phyloP scores from a whole-genome alignment of 2,797 vertebrate genomes.

The Mareca penelope region DNA sequence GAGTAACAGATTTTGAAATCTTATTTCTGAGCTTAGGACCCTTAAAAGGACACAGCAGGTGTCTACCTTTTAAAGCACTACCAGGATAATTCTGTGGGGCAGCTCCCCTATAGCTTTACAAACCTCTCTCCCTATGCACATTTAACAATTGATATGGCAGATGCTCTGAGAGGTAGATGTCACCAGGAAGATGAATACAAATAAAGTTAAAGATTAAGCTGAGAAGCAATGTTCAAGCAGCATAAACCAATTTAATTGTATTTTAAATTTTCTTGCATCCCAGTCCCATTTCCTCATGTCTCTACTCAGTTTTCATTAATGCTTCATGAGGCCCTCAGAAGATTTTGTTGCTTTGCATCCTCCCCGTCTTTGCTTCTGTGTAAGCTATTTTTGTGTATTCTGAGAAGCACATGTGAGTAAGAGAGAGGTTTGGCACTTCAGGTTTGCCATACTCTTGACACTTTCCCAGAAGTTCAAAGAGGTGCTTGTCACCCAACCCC shows the following conservation, averaged over 20 bases:
- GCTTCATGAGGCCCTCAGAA: neutral
- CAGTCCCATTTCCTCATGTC: neutral
- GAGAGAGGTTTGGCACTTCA: neutral
- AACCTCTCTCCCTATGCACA: neutral
- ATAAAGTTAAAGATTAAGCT: constrained; percentile 5
- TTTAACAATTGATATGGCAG: neutral
- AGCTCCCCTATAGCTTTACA: neutral
- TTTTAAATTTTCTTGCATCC: neutral
- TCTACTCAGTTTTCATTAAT: neutral
- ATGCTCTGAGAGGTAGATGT: neutral
- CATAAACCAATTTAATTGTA: neutral
- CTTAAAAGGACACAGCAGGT: neutral
- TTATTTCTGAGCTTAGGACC: neutral
- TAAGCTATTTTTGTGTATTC: neutral
- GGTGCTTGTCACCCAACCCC: neutral
- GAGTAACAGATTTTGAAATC: neutral
- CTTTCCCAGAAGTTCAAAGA: neutral
- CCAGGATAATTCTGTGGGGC: neutral
- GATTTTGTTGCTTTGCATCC: neutral
- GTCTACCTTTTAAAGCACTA: neutral
- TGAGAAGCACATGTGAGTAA: neutral
- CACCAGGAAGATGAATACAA: neutral
- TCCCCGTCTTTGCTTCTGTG: neutral
- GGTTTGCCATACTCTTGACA: neutral
- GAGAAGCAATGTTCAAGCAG: neutral